A percentile compares a stretch with the other conserved stretches of the same genome.
phyloP scores from a whole-genome alignment of 2,113 vertebrate genomes.

The Plectropomus leopardus region DNA sequence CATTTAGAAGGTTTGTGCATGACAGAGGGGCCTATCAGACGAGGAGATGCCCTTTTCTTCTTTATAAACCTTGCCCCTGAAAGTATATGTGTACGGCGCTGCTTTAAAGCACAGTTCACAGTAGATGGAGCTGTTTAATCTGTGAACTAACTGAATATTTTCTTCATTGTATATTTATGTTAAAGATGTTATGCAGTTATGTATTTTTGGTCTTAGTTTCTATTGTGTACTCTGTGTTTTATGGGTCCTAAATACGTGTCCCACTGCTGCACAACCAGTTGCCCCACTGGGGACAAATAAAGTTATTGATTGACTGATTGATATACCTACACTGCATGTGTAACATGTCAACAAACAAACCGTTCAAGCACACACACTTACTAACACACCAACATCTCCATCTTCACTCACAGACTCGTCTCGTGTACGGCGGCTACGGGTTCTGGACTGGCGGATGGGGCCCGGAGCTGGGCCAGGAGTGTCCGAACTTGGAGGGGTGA shows the following conservation, averaged over 20 bases:
- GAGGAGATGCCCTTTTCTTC: not conserved
- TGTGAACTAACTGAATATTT: too few species aligned
- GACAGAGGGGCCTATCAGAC: not conserved
- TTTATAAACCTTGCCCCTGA: not conserved
- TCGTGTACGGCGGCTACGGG: conserved; percentile 87
- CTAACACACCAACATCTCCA: conserved; percentile 84
- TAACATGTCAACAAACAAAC: conserved; percentile 63
- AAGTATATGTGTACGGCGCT: conserved; percentile 21
- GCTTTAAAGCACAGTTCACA: conserved; percentile 5
- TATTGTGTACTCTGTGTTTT: too few species aligned
- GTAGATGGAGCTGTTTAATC: not conserved
- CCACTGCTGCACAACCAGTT: too few species aligned
- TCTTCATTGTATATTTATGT: too few species aligned
- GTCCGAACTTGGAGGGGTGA: conserved; percentile 80
- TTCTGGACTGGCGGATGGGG: conserved; percentile 85
- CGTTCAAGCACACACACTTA: conserved; percentile 78
- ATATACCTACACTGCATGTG: conserved; percentile 32
- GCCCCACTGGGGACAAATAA: too few species aligned
- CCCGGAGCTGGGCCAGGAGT: conserved; percentile 83
- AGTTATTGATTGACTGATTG: too few species aligned
- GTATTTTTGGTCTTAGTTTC: too few species aligned
- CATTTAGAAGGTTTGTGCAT: not conserved
- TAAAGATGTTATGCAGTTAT: too few species aligned
- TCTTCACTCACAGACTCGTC: conserved; percentile 93
- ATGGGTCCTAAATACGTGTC: too few species aligned